phyloP scores from a whole-genome alignment of 2,113 vertebrate genomes.

The Eclectus roratus region DNA sequence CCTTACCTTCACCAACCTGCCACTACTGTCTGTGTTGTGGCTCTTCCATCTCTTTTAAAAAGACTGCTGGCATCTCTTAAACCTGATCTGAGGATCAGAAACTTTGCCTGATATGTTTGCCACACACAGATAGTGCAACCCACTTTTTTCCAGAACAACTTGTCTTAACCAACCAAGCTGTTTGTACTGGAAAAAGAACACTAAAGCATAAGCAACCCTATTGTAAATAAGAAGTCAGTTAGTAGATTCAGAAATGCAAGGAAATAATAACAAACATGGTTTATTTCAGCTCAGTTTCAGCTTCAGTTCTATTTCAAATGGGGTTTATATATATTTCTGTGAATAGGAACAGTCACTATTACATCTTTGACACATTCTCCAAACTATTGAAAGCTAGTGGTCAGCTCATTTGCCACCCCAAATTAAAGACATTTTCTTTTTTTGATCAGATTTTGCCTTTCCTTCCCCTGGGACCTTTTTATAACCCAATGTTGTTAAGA shows the following conservation, averaged over 20 bases:
- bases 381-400: neutral
- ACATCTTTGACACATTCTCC: neutral
- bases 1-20: neutral
- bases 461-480: neutral
- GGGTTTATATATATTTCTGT: neutral
- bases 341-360: neutral
- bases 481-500: neutral
- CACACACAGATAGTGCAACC: neutral
- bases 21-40: neutral
- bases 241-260: neutral
- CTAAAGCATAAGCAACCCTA: neutral
- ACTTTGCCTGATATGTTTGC: neutral
- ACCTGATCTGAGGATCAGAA: neutral
- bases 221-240: neutral
- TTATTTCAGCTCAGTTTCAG: neutral
- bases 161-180: neutral
- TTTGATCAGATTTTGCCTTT: neutral
- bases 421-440: neutral
- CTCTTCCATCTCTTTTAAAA: neutral
- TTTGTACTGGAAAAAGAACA: neutral
- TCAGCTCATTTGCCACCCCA: neutral
- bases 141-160: neutral
- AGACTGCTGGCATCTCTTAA: neutral
- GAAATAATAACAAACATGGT: neutral
- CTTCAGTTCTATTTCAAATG: neutral